phyloP scores from a whole-genome alignment of 2,113 vertebrate species.

The Dermatemys mawii region DNA sequence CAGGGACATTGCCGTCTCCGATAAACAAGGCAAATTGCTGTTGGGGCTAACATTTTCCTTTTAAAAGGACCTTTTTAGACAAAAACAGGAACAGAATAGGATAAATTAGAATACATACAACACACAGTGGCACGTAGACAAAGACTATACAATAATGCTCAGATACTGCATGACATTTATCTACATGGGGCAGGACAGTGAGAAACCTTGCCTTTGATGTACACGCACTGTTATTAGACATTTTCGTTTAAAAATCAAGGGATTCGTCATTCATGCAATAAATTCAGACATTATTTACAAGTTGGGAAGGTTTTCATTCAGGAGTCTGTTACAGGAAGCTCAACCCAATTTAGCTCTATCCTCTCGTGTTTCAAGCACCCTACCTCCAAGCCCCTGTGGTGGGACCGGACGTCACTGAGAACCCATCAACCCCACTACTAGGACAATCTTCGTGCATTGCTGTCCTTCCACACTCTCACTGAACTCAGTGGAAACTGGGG shows the following conservation, averaged over 20 bases:
- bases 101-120: neutral
- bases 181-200: neutral
- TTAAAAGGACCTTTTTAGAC: constrained; percentile 9
- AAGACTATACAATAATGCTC: fast-evolving
- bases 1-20: neutral
- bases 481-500: fast-evolving
- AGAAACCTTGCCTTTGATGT: neutral
- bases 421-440: neutral
- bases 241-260: neutral
- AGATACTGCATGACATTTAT: neutral
- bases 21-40: neutral
- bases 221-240: neutral
- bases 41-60: neutral
- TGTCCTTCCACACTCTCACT: neutral
- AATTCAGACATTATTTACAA: neutral
- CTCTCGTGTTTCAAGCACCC: neutral
- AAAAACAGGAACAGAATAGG: neutral
- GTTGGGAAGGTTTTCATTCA: neutral
- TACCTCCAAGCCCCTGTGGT: neutral
- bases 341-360: neutral
- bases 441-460: fast-evolving
- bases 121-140: fast-evolving
- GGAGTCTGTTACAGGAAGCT: neutral
- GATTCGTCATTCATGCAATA: neutral
- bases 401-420: neutral